Evolutionary conservation across 2,888 invertebrate genomes (phyloP).

Genomic region (Andrena haemorrhoa): DNA sequence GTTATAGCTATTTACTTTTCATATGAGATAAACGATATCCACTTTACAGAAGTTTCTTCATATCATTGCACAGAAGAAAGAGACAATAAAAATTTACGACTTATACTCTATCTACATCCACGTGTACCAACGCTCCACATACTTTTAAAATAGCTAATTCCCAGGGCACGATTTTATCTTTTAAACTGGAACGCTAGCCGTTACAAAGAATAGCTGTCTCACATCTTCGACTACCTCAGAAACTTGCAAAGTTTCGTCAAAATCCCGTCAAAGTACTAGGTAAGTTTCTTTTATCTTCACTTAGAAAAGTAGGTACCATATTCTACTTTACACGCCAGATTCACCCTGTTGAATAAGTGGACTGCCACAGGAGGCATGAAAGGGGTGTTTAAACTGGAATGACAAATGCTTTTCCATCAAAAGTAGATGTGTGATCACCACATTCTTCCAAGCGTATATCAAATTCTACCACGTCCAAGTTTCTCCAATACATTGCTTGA

Average conservation of each 20-base stretch:
- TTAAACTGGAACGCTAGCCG: not conserved
- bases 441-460: too few species aligned
- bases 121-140: not conserved
- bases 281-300: slow-evolving; percentile 13
- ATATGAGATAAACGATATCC: too few species aligned
- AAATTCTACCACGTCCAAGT: too few species aligned
- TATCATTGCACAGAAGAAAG: too few species aligned
- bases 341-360: not conserved
- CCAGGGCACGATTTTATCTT: slow-evolving; percentile 2
- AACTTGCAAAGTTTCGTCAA: slow-evolving; percentile 20
- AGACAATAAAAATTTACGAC: too few species aligned
- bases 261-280: slow-evolving; percentile 4
- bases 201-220: slow-evolving; percentile 7
- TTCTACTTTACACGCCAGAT: not conserved
- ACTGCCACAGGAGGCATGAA: not conserved
- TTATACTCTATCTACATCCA: not conserved
- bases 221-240: not conserved
- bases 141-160: slow-evolving; percentile 9
- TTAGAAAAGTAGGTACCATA: not conserved
- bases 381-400: not conserved
- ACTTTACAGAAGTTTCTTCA: too few species aligned
- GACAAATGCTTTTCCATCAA: too few species aligned
- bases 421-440: too few species aligned
- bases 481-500: too few species aligned
- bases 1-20: too few species aligned